Evolutionary conservation across 2,888 invertebrate genomes (phyloP), one percentile per base, ranked within the genome.

Genomic region (Gonocerus acuteangulatus): DNA sequence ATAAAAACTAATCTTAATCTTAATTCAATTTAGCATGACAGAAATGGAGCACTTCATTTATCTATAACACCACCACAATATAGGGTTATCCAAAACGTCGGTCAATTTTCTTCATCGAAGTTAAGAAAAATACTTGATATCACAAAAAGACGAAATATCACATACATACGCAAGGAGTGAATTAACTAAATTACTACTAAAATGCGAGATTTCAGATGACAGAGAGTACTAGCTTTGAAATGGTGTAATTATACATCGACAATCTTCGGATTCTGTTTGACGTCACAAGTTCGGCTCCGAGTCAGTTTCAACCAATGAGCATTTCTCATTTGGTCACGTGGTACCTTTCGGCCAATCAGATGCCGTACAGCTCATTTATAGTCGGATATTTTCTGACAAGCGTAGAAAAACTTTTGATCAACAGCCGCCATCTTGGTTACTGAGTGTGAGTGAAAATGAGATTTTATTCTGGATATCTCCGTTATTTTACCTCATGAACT

Each of bases 391-490:
- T 85, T 86, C 84, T 89, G 89, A 89, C 89, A 89, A 89, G 89
- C 88, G 87, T 87, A 87, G 85, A 87, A 89, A 88, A 89, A 89
- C 85, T 89, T 87, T 63, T 83, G 87, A 87, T 87, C 88, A 88
- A 87, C 86, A 87, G 88, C 89, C 87, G 89, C 90, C 90, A 90
- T 90, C 85, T 90, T 90, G 87, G 83, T 83, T 83, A 23, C 19
- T 80, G 81, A 81, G 83, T 82, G 82, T 83, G 80, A 81, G 82
- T 81, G 80, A 82, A 82, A 83, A 82, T 85, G 80, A 80, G 81
- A 81, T 80, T 69, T 81, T 82, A 82, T 81, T 81, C 80, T 79
- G 79, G 78, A 81, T 82, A 82, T 81, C 81, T 80, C 80, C 78
- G 81, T 80, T 72, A 66, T 61, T 66, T 66, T 61, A 59, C 36